Base-by-base conservation (phyloP, 2,797 vertebrate species). In the Zonotrichia albicollis region DNA sequence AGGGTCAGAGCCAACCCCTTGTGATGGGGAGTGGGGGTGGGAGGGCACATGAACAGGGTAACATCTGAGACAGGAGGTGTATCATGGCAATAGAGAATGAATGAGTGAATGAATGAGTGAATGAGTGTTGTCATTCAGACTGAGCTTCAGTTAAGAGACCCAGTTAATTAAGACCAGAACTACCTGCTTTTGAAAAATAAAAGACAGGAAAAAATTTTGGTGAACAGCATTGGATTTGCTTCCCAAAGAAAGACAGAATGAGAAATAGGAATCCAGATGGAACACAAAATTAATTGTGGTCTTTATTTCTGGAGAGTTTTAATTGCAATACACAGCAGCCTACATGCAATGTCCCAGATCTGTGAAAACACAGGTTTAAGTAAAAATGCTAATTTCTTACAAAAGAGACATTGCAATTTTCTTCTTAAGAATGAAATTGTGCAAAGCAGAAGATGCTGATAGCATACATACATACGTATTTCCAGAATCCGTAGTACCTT, bases 231-330 rank as follows among this genome's bases (percentile, higher is more conserved):
- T 81, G 75, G 25, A 87, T 57, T 84, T 79, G 36, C 53, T 94
- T 84, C 43, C 30, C 36, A 62, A 76, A 70, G 57, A 93, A 73
- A 93, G 57, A n/a, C n/a, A n/a, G n/a, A 80, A 87, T 66, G 51
- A 95, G 71, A 85, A 94, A 95, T 22, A 88, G 22, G 48, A 84
- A 79, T 91, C 57, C 83, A 93, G 73, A 80, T 74, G 46, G 65
- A 90, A 92, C n/a, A 62, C 50, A 87, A 89, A 95, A 75, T 80
- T 76, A 77, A 20, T 58, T 17, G 3, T 61, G 46, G 34, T 45
- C 11, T 65, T 79, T 76, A 50, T 87, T 94, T 72, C 79, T 36
- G 4, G 45, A 78, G 83, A 61, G 30, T 68, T n/a, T 61, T 85
- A 75, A 76, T 62, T 77, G 36, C 45, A 61, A 42, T 65, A 55